Evolutionary conservation across 1,140 invertebrate genomes (phyloP).

Genomic region (Leptinotarsa lineolata): DNA sequence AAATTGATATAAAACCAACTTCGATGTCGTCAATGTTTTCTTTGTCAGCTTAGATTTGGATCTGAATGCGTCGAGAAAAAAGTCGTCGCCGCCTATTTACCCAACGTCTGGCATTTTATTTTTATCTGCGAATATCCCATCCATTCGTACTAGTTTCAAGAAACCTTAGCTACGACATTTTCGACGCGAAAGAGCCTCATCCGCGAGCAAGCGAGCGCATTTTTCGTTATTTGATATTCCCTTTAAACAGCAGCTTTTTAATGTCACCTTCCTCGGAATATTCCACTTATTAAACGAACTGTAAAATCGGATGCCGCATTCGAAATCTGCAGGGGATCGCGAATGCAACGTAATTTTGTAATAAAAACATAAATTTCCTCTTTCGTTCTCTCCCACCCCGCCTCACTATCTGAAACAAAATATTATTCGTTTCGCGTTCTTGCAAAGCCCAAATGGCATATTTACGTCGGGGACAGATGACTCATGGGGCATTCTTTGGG

Average conservation of each 20-base stretch:
- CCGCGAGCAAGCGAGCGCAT: background rate
- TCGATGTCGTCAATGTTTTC: too few species aligned
- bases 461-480: background rate
- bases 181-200: background rate
- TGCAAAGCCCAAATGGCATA: slow-evolving; percentile 2
- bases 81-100: background rate
- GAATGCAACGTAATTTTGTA: slow-evolving; percentile 12
- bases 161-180: background rate
- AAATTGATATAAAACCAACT: too few species aligned
- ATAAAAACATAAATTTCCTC: slow-evolving; percentile 12
- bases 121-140: background rate
- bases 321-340: slow-evolving; percentile 11
- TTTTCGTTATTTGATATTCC: slow-evolving; percentile 15
- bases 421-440: background rate
- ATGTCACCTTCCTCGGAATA: slow-evolving; percentile 19
- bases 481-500: slow-evolving; percentile 1
- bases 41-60: too few species aligned
- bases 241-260: slow-evolving; percentile 15
- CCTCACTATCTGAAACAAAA: background rate
- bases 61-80: background rate
- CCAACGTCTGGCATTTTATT: background rate
- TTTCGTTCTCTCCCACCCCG: background rate
- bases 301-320: slow-evolving; percentile 23
- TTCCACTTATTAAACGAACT: slow-evolving; percentile 18
- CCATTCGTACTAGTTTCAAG: slow-evolving; percentile 2